phyloP scores from a whole-genome alignment of 1,140 invertebrate genomes.

The Euwallacea similis region DNA sequence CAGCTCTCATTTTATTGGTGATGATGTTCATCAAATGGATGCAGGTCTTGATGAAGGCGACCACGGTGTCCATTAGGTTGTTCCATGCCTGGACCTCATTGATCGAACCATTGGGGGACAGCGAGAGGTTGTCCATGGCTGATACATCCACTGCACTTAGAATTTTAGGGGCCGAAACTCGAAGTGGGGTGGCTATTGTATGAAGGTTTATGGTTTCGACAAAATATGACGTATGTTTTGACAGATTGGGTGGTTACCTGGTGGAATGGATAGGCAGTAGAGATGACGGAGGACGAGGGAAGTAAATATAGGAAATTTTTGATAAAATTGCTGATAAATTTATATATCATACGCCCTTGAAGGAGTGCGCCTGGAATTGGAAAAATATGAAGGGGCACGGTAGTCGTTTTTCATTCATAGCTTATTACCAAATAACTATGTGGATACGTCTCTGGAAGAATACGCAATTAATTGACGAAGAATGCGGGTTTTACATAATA shows the following conservation, averaged over 20 bases:
- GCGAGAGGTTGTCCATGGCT: slow-evolving; percentile 10
- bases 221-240: no score
- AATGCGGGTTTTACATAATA: background rate
- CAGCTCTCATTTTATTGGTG: slow-evolving; percentile 10
- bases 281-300: background rate
- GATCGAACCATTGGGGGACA: slow-evolving; percentile 16
- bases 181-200: no score
- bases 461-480: slow-evolving; percentile 15
- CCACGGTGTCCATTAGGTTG: slow-evolving; percentile 41
- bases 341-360: slow-evolving; percentile 53
- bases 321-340: slow-evolving; percentile 93
- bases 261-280: no score
- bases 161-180: background rate
- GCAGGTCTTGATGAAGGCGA: slow-evolving; percentile 38
- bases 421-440: no score
- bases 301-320: no score
- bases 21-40: slow-evolving; percentile 38
- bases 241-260: slow-evolving; percentile 52
- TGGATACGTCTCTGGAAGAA: no score
- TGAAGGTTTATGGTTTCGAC: no score
- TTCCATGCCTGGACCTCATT: slow-evolving; percentile 40
- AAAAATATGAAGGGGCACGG: no score
- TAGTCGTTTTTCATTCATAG: no score
- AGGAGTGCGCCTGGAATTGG: no score
- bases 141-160: background rate